Evolutionary conservation across 2,888 invertebrate genomes (phyloP), one percentile per base, ranked within the genome.

Genomic region (Drosophila subquinaria): DNA sequence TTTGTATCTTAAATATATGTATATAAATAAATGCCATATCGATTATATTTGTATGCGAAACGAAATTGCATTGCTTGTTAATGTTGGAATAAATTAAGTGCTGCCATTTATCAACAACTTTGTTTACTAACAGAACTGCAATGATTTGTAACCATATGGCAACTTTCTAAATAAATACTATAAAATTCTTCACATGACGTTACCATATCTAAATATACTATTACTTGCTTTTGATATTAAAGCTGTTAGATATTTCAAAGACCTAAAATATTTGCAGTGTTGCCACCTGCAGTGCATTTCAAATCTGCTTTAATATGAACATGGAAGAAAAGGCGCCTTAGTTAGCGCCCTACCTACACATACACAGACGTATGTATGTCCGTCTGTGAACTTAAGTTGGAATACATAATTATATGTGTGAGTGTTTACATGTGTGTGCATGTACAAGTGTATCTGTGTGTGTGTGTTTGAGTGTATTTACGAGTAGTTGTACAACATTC

Each of bases 401-500:
- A 30, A 27, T 27, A 17, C 5, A 40, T 27, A n/a, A 30, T 11
- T 9, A 27, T 27, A 15, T 38, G 45, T 42, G 40, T 48, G 20
- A 27, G 15, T 23, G 9, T 15, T 3, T 5, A 27, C 10, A 13
- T 40, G 50, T 50, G 38, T 36, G 6, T 48, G 43, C 60, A 53
- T 42, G 38, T 40, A 45, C 43, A 30, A 55, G 52, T 56, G 52
- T 48, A n/a, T 38, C 30, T 56, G 52, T 62, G 4, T 51, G 17
- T 55, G 52, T 43, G 10, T 52, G 33, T 51, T 20, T 59, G n/a
- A 33, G 20, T 40, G 51, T 52, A 36, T 62, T 27, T 38, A 17
- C 27, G 43, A 30, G 33, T 55, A 27, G 35, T 51, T 56, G 56
- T 65, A 47, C 20, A 55, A 69, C 33, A 47, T 40, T 45, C 56